phyloP scores from a whole-genome alignment of 2,113 vertebrate genomes.

The Recurvirostra avosetta region DNA sequence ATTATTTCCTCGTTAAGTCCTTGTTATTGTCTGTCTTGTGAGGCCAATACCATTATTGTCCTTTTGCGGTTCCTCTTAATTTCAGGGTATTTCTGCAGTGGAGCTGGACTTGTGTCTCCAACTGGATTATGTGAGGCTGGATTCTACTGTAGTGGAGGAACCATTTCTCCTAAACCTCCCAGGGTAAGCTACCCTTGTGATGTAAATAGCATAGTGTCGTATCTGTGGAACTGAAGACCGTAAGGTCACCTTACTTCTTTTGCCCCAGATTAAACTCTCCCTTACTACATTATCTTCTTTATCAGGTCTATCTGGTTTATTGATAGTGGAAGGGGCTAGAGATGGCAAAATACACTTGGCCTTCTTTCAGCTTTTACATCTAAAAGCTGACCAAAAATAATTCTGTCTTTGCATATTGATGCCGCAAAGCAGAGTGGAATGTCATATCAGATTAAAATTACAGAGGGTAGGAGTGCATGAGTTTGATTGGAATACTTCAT shows the following conservation, averaged over 20 bases:
- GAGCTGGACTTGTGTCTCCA: slow-evolving; percentile 74
- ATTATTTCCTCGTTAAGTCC: neutral
- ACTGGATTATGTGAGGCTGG: slow-evolving; percentile 82
- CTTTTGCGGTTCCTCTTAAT: slow-evolving; percentile 58
- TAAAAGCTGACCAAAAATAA: neutral
- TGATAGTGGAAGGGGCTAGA: neutral
- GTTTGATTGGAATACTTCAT: neutral
- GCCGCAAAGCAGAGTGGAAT: neutral
- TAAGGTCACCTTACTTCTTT: neutral
- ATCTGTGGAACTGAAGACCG: neutral
- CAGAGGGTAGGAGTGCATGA: neutral
- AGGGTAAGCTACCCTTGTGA: neutral
- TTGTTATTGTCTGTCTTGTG: neutral
- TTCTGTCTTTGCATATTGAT: neutral
- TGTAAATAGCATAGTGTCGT: neutral
- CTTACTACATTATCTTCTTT: neutral
- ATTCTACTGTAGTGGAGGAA: slow-evolving; percentile 81
- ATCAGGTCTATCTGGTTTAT: neutral
- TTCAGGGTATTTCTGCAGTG: slow-evolving; percentile 82
- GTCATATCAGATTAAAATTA: neutral
- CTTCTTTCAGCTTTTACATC: neutral
- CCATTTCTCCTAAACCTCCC: slow-evolving; percentile 69
- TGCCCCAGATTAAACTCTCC: neutral
- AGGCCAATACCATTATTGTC: too few species aligned
- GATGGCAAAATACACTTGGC: neutral